Percentiles rank a stretch among this genome's conserved stretches.
Conservation (phyloP, 2,797 vertebrate species). For the Sebastes alutus region DNA sequence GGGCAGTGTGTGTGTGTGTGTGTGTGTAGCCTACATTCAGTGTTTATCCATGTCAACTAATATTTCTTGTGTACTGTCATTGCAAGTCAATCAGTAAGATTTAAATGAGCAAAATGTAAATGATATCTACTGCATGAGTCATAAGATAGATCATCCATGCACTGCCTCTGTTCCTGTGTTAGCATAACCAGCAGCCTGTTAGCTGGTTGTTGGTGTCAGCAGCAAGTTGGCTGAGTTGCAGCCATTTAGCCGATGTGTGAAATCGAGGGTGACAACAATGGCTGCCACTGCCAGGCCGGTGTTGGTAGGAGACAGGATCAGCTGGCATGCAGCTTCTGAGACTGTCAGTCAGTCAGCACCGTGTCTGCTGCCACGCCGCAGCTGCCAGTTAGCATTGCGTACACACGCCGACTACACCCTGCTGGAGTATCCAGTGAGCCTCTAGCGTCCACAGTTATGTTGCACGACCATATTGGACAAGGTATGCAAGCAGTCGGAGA, state of each 20-base stretch:
- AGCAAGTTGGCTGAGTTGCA: constrained; percentile 51
- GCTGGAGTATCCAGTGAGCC: constrained; percentile 49
- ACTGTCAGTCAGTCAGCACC: constrained; percentile 81
- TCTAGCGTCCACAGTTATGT: constrained; percentile 30
- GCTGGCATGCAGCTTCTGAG: constrained; percentile 69
- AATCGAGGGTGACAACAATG: constrained; percentile 86
- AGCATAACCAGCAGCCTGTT: constrained; percentile 42
- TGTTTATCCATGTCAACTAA: constrained; percentile 2
- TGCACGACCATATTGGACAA: constrained; percentile 18
- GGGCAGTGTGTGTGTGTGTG: background rate
- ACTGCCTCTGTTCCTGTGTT: background rate
- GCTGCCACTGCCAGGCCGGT: constrained; percentile 78
- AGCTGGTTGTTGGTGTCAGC: constrained; percentile 24
- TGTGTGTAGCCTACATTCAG: background rate
- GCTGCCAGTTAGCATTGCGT: constrained; percentile 77
- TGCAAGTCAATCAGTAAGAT: background rate
- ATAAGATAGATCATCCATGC: background rate
- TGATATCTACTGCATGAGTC: background rate
- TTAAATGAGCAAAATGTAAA: constrained; percentile 28
- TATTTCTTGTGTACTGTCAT: background rate
- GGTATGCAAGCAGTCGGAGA: constrained; percentile 62
- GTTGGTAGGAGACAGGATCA: constrained; percentile 61
- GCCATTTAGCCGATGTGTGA: constrained; percentile 85
- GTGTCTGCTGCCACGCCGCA: constrained; percentile 77
- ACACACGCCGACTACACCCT: constrained; percentile 75